These are phyloP conservation scores for Diplolepis rosae DNA, from an alignment of 2,888 invertebrate genomes.

Conservation along the genomic window DNA sequence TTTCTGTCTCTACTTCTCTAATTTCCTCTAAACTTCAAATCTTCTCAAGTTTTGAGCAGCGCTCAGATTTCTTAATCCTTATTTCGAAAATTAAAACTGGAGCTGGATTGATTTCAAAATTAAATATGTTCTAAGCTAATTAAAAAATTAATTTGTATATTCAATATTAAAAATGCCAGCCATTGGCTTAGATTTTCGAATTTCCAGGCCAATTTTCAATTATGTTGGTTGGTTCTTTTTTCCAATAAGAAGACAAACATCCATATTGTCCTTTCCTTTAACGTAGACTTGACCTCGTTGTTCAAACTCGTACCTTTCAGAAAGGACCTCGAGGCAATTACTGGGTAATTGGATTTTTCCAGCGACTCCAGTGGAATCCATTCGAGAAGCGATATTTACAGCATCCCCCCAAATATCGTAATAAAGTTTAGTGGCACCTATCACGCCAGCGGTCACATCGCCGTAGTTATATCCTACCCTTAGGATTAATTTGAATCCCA, in stretches of 20 bases:
- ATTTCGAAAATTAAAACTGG: neutral
- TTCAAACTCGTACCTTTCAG: conserved; percentile 88
- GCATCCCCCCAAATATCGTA: conserved; percentile 99
- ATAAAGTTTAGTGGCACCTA: conserved; percentile 95
- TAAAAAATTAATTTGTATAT: too few species aligned
- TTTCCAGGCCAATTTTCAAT: neutral
- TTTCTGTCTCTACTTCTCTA: conserved; percentile 38
- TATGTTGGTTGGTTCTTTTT: conserved; percentile 69
- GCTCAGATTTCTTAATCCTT: neutral
- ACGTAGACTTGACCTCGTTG: conserved; percentile 95
- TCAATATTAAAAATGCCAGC: neutral
- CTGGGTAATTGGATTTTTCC: conserved; percentile 90
- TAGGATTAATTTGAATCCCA: conserved; percentile 91
- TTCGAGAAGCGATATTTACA: conserved; percentile 96
- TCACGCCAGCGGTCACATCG: conserved; percentile 96
- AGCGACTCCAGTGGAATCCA: conserved; percentile 96
- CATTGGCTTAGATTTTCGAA: neutral
- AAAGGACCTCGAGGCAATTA: conserved; percentile 82
- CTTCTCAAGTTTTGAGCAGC: neutral
- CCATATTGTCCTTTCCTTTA: conserved; percentile 97
- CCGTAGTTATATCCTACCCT: conserved; percentile 94
- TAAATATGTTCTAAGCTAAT: too few species aligned
- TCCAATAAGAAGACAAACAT: conserved; percentile 84
- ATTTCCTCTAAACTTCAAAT: neutral
- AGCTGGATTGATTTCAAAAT: too few species aligned